Evolutionary conservation across 1,140 invertebrate species (phyloP).

Genomic region (Reticulitermes speratus): DNA sequence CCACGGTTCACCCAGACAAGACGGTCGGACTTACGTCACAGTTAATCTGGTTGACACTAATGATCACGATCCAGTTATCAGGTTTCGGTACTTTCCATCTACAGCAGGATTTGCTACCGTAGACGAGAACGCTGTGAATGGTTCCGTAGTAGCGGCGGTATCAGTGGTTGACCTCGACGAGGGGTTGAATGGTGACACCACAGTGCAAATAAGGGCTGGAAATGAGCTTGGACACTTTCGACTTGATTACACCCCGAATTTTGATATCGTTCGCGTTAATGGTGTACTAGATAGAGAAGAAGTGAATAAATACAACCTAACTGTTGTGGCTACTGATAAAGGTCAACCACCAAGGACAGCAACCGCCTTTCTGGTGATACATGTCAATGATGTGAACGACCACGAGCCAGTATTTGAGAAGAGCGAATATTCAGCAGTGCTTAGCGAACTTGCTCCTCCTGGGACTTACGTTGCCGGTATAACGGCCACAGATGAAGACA

Average conservation of each 20-base stretch:
- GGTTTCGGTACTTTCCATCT: conserved; percentile 83
- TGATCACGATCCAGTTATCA: conserved; percentile 91
- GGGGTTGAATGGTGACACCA: conserved; percentile 85
- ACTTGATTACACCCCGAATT: conserved; percentile 77
- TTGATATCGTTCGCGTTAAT: conserved; percentile 89
- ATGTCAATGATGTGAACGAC: conserved; percentile 94
- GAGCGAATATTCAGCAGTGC: conserved; percentile 82
- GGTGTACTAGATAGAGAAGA: conserved; percentile 89
- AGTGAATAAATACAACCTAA: conserved; percentile 88
- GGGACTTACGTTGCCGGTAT: conserved; percentile 88
- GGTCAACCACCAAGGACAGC: conserved; percentile 81
- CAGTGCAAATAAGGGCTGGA: conserved; percentile 77
- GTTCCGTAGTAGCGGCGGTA: conserved; percentile 89
- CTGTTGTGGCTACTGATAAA: conserved; percentile 85
- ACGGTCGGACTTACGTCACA: conserved; percentile 91
- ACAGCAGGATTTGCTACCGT: conserved; percentile 83
- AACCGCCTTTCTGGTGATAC: conserved; percentile 82
- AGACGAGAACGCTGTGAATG: conserved; percentile 88
- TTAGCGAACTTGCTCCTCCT: conserved; percentile 82
- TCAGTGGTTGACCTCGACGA: conserved; percentile 88
- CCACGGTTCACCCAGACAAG: conserved; percentile 84
- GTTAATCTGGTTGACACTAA: conserved; percentile 92
- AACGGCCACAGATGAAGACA: conserved; percentile 86
- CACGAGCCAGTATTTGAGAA: conserved; percentile 93
- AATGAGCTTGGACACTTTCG: conserved; percentile 90